Evolutionary conservation across 64 coral and sea anemone species (phyloP).

Genomic region (Pocillopora verrucosa): DNA sequence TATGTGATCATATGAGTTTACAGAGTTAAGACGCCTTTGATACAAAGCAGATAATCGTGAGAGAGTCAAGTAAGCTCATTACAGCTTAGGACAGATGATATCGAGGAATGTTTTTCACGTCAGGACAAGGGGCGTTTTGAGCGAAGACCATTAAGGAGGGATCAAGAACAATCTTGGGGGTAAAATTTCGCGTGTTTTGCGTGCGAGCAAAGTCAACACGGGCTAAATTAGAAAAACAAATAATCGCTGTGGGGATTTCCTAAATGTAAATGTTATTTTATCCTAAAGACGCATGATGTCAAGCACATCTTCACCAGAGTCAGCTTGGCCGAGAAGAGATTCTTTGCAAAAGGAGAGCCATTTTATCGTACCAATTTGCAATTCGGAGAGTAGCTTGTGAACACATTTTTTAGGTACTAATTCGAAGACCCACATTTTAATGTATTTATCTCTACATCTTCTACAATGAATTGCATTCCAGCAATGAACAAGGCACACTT

Average conservation of each 20-base stretch:
- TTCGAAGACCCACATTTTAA: neutral
- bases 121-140: neutral
- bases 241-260: neutral
- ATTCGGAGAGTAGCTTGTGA: neutral
- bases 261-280: conserved; percentile 7
- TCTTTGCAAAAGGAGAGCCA: neutral
- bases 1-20: neutral
- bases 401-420: neutral
- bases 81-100: neutral
- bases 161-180: conserved; percentile 11
- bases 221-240: conserved; percentile 29
- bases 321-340: neutral
- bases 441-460: neutral
- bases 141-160: neutral
- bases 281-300: neutral
- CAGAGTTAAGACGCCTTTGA: neutral
- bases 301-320: neutral
- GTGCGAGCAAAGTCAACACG: conserved; percentile 15
- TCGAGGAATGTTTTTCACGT: neutral
- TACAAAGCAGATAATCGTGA: neutral
- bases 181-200: conserved; percentile 3
- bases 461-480: neutral
- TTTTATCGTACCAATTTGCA: neutral
- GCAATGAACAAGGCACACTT: neutral
- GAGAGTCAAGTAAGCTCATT: no score